Base-by-base conservation (phyloP, 53 echinoderm and acorn worm genomes). In the Stichopus horrens region DNA sequence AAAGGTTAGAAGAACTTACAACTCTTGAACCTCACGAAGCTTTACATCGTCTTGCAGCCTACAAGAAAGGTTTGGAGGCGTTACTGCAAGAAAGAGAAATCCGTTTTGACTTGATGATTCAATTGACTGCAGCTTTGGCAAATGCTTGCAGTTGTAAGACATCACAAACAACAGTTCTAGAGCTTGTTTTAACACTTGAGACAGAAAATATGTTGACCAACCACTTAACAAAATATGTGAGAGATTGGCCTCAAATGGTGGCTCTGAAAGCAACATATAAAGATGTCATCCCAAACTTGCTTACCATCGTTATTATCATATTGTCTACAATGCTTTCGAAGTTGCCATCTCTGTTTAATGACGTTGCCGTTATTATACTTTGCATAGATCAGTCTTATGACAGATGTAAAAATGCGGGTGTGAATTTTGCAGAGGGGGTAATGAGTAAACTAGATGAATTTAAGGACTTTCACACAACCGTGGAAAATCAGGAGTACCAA, bases 61-160 rank as follows among this genome's bases (percentile, higher is more conserved):
- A 89, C 8, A 89, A 93, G 57, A 88, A 79, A 66, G 95, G 95
- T 4, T 92, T 95, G 5, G 88, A 90, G 16, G 89, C 89, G 9
- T 82, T 95, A 21, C 86, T 98, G 14, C 63, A 90, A 14, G 89
- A 93, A 79, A 13, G 58, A 51, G 94, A 93, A 2, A 91, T 96
- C 13, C 89, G 95, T 9, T 91, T 92, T 67, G 95, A 98, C 74
- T 7, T 98, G 59, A 90, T 93, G 86, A 88, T 89, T 9, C 88
- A 96, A 9, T 75, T 98, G 8, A 75, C 92, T 21, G 57, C 88
- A 20, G 92, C 93, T 6, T 37, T 91, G 79, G 89, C 84, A 19
- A 91, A 88, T 71, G 94, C 90, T 7, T 95, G 94, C 63, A 81
- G 90, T 53, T 91, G 93, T 21, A 66, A 74, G 5, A 85, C 76